Percentiles rank a stretch among this genome's conserved stretches.
phyloP scores from a whole-genome alignment of 2,888 invertebrate species.

The Gibbula magus region DNA sequence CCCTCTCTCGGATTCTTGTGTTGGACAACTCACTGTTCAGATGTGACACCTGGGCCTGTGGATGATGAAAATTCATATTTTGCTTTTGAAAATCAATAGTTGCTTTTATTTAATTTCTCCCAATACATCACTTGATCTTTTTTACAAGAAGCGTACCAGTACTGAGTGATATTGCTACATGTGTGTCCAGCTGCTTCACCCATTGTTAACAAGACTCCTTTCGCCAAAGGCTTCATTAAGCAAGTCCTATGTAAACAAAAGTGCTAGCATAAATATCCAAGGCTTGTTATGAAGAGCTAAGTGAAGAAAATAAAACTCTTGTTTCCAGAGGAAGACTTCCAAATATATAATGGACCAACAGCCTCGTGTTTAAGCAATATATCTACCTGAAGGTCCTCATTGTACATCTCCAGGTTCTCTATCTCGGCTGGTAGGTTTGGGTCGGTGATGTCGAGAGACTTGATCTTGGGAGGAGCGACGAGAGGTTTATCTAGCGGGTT shows the following conservation, averaged over 20 bases:
- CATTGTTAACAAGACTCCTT: no score
- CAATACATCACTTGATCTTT: neutral
- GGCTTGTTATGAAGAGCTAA: no score
- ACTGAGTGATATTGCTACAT: no score
- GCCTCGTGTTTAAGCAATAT: no score
- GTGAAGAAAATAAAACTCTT: no score
- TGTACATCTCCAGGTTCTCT: slow-evolving; percentile 64
- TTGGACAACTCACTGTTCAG: slow-evolving; percentile 64
- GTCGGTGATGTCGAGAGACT: slow-evolving; percentile 38
- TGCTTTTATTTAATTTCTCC: neutral
- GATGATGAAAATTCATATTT: neutral
- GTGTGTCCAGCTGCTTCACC: no score
- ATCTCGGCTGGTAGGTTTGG: slow-evolving; percentile 51
- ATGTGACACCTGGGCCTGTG: slow-evolving; percentile 64
- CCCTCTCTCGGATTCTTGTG: slow-evolving; percentile 57
- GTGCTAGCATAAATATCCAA: no score
- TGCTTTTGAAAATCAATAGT: neutral
- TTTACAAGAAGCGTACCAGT: no score
- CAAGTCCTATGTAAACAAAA: no score
- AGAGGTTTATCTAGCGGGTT: slow-evolving; percentile 54
- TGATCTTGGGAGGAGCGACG: slow-evolving; percentile 45
- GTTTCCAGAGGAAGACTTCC: no score
- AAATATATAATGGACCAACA: no score
- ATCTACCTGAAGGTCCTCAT: slow-evolving; percentile 66
- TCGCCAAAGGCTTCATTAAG: no score